Percentiles rank a stretch among this genome's conserved stretches.
These are phyloP conservation scores for Microchirus variegatus DNA, from an alignment of 2,797 vertebrate species.

Conservation along the genomic window DNA sequence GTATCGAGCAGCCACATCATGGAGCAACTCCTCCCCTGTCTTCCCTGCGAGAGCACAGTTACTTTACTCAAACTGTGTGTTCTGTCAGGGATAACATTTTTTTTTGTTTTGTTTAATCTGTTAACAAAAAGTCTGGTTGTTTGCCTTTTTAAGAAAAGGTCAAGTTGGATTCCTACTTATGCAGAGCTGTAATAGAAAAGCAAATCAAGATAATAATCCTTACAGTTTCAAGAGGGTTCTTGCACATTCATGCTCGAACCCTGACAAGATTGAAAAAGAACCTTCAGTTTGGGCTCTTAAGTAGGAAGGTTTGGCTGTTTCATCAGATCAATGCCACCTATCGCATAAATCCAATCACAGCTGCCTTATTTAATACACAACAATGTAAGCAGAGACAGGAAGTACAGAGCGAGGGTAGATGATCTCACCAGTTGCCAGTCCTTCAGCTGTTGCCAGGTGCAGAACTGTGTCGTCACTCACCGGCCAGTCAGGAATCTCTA, in stretches of 20 bases:
- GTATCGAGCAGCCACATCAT: slow-evolving; percentile 78
- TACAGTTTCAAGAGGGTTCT: no score
- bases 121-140: slow-evolving; percentile 27
- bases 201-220: no score
- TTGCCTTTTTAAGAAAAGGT: slow-evolving; percentile 58
- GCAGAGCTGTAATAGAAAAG: slow-evolving; percentile 26
- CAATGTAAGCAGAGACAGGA: neutral
- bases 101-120: slow-evolving; percentile 19
- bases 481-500: slow-evolving; percentile 85
- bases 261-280: slow-evolving; percentile 49
- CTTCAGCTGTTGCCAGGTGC: slow-evolving; percentile 88
- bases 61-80: slow-evolving; percentile 15
- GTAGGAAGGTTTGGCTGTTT: slow-evolving; percentile 24
- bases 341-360: slow-evolving; percentile 46
- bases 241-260: no score
- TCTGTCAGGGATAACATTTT: slow-evolving; percentile 13
- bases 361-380: slow-evolving; percentile 14
- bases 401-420: neutral
- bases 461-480: slow-evolving; percentile 89
- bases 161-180: slow-evolving; percentile 46
- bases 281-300: slow-evolving; percentile 46
- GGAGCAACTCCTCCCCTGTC: slow-evolving; percentile 73
- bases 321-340: slow-evolving; percentile 11
- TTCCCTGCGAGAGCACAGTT: slow-evolving; percentile 37
- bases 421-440: slow-evolving; percentile 82